These are phyloP conservation scores for Etheostoma cragini DNA, from an alignment of 2,113 vertebrate species.

Conservation along the genomic window DNA sequence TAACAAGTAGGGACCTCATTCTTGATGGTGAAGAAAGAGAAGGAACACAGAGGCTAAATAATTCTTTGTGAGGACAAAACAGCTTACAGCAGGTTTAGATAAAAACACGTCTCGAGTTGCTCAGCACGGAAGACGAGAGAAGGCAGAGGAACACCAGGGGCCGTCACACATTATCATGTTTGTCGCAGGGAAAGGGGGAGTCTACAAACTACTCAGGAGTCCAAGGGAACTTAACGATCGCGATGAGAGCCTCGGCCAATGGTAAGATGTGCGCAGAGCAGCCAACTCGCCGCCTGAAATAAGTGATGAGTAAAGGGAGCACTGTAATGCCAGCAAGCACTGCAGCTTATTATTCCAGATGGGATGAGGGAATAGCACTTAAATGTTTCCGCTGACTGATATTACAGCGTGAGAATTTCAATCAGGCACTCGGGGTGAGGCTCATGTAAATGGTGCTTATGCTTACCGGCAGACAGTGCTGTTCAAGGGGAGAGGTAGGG, in stretches of 20 bases:
- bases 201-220: constrained; percentile 33
- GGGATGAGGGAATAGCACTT: constrained; percentile 67
- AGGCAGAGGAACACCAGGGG: constrained; percentile 36
- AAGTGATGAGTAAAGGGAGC: constrained; percentile 42
- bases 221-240: constrained; percentile 18
- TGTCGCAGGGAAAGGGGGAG: constrained; percentile 27
- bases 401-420: constrained; percentile 66
- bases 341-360: constrained; percentile 69
- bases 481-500: constrained; percentile 35
- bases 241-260: constrained; percentile 28
- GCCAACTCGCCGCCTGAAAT: constrained; percentile 37
- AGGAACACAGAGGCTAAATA: constrained; percentile 25
- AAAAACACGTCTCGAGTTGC: constrained; percentile 21
- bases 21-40: constrained; percentile 22
- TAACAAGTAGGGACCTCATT: constrained; percentile 23
- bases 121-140: constrained; percentile 33
- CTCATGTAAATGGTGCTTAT: constrained; percentile 58
- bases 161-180: constrained; percentile 43
- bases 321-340: constrained; percentile 47
- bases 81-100: constrained; percentile 47
- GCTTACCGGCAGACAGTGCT: constrained; percentile 38
- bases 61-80: constrained; percentile 42
- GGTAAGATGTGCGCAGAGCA: constrained; percentile 28
- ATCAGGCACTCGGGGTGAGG: constrained; percentile 60
- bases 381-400: constrained; percentile 67